Percentiles rank a stretch among this genome's conserved stretches.
Conservation (phyloP, 2,888 invertebrate species). For the Acronicta aceris region DNA sequence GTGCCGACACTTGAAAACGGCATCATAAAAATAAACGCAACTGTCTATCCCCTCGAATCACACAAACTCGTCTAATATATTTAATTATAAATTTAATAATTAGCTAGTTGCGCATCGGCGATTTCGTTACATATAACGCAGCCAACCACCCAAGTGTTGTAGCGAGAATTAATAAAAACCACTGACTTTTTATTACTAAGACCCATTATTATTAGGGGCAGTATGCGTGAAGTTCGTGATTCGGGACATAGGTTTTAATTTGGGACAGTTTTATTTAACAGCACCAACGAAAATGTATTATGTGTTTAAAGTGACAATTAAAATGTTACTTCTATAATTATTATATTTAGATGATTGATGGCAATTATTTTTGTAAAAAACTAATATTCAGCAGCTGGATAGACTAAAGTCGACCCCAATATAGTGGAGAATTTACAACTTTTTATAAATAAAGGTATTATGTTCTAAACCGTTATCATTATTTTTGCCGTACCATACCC, state of each 20-base stretch:
- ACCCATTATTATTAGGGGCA: constrained; percentile 48
- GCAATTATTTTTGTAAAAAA: too few species aligned
- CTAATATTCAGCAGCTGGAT: too few species aligned
- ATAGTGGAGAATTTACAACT: too few species aligned
- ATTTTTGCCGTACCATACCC: too few species aligned
- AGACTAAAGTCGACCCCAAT: too few species aligned
- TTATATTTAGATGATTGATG: too few species aligned
- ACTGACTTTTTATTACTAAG: constrained; percentile 44
- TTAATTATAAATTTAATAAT: constrained; percentile 83
- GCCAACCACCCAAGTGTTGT: constrained; percentile 67
- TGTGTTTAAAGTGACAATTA: too few species aligned
- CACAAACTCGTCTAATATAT: constrained; percentile 70
- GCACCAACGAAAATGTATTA: background rate
- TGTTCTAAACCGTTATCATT: too few species aligned
- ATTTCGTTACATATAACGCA: constrained; percentile 51
- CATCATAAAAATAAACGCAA: constrained; percentile 55
- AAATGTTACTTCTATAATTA: too few species aligned
- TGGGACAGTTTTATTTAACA: constrained; percentile 14
- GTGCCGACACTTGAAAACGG: constrained; percentile 45
- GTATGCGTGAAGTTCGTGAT: constrained; percentile 39
- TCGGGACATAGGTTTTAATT: constrained; percentile 31
- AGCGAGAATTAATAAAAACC: constrained; percentile 71
- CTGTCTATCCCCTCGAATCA: constrained; percentile 50
- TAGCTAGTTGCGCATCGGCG: constrained; percentile 71
- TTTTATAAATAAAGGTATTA: too few species aligned